Base-by-base conservation (phyloP, 2,888 invertebrate genomes). In the Caenorhabditis becei region DNA sequence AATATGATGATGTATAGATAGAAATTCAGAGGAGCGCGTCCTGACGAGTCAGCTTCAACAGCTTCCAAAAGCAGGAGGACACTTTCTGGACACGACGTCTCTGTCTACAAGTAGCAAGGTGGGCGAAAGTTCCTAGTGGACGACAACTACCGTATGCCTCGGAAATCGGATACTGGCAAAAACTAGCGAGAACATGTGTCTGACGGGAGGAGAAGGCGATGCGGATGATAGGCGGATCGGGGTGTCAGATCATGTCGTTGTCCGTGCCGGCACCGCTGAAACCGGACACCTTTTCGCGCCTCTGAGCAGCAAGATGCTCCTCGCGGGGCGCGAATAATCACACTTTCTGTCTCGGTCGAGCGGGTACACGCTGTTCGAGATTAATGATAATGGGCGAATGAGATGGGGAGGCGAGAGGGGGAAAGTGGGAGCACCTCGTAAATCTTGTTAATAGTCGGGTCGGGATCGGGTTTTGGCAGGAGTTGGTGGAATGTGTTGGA, bases 121-220 rank as follows among this genome's bases (percentile, higher is more conserved):
- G 20, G 11, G 20, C n/a, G 14, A 4, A 16, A 5, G 44, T 16
- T 4, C 16, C 44, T 49, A 49, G 49, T 41, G 41, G 41, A 41
- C 44, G 26, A 16, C n/a, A 8, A 18, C 35, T 74, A 74, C 74
- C 56, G 74, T 74, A 74, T 49, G 23, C 66, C 59, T 16, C 37
- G 11, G 72, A 56, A 72, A 74, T 49, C 20, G 20, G 74, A 74
- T 24, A 54, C 63, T 35, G 28, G 47, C 58, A 74, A 74, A 74
- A 74, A 74, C 74, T 47, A 65, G 72, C 65, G 72, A 74, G 74
- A 74, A 74, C 74, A 74, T 74, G 74, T 74, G 74, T 74, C 74
- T 66, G 63, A 35, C 56, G 35, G 63, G 23, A 20, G 11, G n/a
- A 23, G 44, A 7, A 35, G 59, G 26, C 4, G 32, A 32, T 32